Base-by-base conservation (phyloP, 2,888 invertebrate genomes). In the Cistogaster globosa region DNA sequence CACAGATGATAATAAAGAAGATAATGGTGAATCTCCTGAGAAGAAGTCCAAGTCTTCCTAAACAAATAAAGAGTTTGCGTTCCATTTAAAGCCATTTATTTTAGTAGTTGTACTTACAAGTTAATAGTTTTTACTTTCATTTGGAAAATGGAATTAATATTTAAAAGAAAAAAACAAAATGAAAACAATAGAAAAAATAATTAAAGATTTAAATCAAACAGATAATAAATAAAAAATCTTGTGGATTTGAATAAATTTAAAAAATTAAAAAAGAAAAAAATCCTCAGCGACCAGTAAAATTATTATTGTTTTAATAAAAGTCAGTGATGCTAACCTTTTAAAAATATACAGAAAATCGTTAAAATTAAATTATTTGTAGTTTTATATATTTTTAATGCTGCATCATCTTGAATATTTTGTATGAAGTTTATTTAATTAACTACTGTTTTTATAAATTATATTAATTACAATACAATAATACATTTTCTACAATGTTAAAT, bases 31-130 rank as follows among this genome's bases (percentile, higher is more conserved):
- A 38, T 84, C 88, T 81, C 87, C 88, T 26, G 76, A 81, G 60
- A 91, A 90, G 82, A 90, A 90, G 83, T 86, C 88, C 16, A 88
- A 86, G 67, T 68, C 71, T 22, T 80, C 77, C 32, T 84, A 80
- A 83, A 38, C 22, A 60, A 7, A 62, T 42, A 53, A 48, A 45
- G 22, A 48, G 38, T 20, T 69, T 69, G 42, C 63, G 76, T 80
- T 76, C 57, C 83, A 77, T 32, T 32, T 45, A 58, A 80, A 58
- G 65, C 38, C 76, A 78, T 81, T 67, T 80, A 58, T 26, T 81
- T 2, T 48, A 12, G 12, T 60, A 77, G 63, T 81, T 75, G 83
- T 86, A 86, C 80, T 80, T 83, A 83, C 45, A 62, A 72, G 42
- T 67, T 36, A 74, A 53, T 76, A 77, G 77, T 75, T 86, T 74